Evolutionary conservation across 2,797 vertebrate species (phyloP).

Genomic region (Bradypodion ventrale): DNA sequence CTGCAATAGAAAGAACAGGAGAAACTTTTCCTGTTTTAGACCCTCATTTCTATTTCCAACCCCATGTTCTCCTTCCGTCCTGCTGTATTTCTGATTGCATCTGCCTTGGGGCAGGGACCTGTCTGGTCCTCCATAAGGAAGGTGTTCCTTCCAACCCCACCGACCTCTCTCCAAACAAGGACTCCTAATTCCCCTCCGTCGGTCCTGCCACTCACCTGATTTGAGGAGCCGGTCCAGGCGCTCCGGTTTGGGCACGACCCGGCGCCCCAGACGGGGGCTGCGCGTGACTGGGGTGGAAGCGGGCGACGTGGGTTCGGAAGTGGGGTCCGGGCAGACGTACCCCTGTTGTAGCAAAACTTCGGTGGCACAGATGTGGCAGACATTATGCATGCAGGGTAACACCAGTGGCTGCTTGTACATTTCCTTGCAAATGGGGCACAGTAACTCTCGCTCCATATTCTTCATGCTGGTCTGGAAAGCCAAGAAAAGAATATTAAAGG

Average conservation of each 20-base stretch:
- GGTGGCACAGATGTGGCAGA: slow-evolving; percentile 92
- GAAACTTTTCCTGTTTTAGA: too few species aligned
- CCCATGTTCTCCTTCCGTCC: too few species aligned
- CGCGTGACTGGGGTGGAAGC: slow-evolving; percentile 88
- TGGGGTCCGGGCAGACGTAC: slow-evolving; percentile 87
- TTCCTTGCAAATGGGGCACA: slow-evolving; percentile 92
- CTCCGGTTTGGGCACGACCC: slow-evolving; percentile 85
- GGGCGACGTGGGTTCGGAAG: slow-evolving; percentile 90
- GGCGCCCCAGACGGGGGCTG: slow-evolving; percentile 87
- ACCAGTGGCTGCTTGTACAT: slow-evolving; percentile 96
- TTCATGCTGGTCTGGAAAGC: slow-evolving; percentile 90
- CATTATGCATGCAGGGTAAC: slow-evolving; percentile 91
- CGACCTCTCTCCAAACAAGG: too few species aligned
- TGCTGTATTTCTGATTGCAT: too few species aligned
- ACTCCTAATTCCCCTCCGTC: too few species aligned
- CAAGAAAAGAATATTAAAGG: neutral
- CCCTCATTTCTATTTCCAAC: too few species aligned
- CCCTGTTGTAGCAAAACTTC: slow-evolving; percentile 92
- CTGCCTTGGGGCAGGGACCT: too few species aligned
- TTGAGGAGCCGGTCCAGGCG: slow-evolving; percentile 89
- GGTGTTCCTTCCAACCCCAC: too few species aligned
- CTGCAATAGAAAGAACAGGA: too few species aligned
- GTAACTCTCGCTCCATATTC: slow-evolving; percentile 94
- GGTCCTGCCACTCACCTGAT: slow-evolving; percentile 78
- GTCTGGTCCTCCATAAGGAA: too few species aligned